Evolutionary conservation across 2,113 vertebrate species (phyloP).

Genomic region (Prionailurus bengalensis): DNA sequence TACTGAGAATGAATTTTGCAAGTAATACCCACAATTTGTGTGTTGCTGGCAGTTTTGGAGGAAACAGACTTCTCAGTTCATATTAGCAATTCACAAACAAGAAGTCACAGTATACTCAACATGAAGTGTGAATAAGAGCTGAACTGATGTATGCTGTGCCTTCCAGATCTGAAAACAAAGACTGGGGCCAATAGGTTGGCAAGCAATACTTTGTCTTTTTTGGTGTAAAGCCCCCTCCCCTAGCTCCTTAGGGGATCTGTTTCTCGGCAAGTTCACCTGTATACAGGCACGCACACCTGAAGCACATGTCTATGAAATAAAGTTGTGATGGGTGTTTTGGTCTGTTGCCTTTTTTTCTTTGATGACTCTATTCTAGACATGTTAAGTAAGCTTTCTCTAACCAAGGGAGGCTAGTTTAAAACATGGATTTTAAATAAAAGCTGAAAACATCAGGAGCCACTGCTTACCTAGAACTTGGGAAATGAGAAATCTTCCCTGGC

Average conservation of each 20-base stretch:
- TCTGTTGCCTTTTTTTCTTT: background rate
- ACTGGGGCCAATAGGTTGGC: background rate
- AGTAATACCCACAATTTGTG: background rate
- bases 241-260: background rate
- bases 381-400: background rate
- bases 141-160: background rate
- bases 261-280: background rate
- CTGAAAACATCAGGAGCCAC: background rate
- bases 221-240: background rate
- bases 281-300: no score
- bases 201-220: background rate
- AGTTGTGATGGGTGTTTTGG: background rate
- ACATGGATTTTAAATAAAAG: constrained; percentile 21
- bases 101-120: background rate
- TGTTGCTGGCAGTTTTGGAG: constrained; percentile 12
- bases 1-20: background rate
- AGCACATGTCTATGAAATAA: background rate
- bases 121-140: background rate
- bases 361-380: background rate
- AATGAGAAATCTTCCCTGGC: background rate
- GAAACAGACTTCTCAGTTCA: background rate
- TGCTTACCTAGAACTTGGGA: background rate
- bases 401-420: background rate
- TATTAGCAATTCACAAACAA: background rate
- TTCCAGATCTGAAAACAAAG: background rate